Evolutionary conservation across 2,888 invertebrate species (phyloP).

Genomic region (Acleris literana): DNA sequence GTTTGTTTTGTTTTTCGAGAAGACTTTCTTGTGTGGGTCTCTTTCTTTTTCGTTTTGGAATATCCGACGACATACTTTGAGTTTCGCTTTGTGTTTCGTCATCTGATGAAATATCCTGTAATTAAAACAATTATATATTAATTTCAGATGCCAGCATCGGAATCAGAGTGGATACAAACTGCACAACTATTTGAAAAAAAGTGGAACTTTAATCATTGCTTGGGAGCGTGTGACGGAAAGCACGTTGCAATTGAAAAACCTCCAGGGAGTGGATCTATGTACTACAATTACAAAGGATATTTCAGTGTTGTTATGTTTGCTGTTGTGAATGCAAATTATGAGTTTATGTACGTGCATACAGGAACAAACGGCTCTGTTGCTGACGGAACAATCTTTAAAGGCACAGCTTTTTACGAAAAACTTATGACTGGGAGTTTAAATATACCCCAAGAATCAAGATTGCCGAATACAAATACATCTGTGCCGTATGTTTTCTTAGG

Average conservation of each 20-base stretch:
- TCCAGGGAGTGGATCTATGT: conserved; percentile 39
- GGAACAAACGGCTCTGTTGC: conserved; percentile 38
- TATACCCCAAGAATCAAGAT: conserved; percentile 20
- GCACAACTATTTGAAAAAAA: conserved; percentile 39
- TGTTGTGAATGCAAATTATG: conserved; percentile 35
- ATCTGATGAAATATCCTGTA: too few relatives aligned
- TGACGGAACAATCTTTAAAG: conserved; percentile 35
- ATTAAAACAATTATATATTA: conserved; percentile 7
- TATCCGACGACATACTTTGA: too few relatives aligned
- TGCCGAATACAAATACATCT: not conserved
- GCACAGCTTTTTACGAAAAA: conserved; percentile 36
- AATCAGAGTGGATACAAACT: conserved; percentile 39
- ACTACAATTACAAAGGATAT: conserved; percentile 43
- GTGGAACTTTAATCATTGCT: conserved; percentile 41
- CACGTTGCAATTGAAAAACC: conserved; percentile 42
- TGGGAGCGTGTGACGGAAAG: conserved; percentile 42
- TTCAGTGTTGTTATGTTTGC: conserved; percentile 41
- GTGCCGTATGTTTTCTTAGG: conserved; percentile 38
- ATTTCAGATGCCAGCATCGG: conserved; percentile 38
- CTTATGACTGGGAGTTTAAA: conserved; percentile 26
- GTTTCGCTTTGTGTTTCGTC: too few relatives aligned
- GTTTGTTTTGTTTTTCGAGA: too few relatives aligned
- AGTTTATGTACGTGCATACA: conserved; percentile 24
- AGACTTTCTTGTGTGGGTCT: too few relatives aligned
- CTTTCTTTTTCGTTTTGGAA: too few relatives aligned